phyloP scores from a whole-genome alignment of 2,888 invertebrate species.

The Acanthosepion esculentum region DNA sequence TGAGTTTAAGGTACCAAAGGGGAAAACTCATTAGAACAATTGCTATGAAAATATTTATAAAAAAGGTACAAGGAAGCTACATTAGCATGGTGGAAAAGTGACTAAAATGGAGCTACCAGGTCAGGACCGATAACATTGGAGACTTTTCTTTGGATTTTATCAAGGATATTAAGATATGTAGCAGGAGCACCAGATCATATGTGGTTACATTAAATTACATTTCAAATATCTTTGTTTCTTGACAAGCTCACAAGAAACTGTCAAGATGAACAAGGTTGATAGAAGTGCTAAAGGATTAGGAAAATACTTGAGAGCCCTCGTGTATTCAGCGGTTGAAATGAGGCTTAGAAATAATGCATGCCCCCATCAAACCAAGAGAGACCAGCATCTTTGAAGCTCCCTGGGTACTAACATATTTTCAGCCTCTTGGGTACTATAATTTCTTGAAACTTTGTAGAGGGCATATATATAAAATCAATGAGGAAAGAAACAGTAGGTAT shows the following conservation, averaged over 20 bases:
- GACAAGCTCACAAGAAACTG: neutral
- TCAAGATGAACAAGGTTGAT: neutral
- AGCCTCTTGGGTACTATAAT: neutral
- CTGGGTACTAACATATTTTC: neutral
- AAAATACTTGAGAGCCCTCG: neutral
- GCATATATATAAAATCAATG: neutral
- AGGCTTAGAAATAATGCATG: neutral
- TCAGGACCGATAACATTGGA: too few species aligned
- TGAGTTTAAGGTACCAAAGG: too few species aligned
- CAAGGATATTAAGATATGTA: too few species aligned
- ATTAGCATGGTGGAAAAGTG: too few species aligned
- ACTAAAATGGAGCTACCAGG: too few species aligned
- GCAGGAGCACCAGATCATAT: too few species aligned
- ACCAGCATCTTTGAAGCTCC: neutral
- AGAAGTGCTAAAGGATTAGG: neutral
- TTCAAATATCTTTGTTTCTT: too few species aligned
- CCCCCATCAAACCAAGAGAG: neutral
- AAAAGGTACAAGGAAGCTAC: too few species aligned
- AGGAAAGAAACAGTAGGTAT: neutral
- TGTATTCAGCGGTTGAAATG: neutral
- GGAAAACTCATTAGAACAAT: too few species aligned
- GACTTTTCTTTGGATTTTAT: too few species aligned
- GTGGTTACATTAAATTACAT: too few species aligned
- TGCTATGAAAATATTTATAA: too few species aligned
- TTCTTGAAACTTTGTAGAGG: neutral